Base-by-base conservation (phyloP, 2,797 vertebrate species). In the Channallabes apus region DNA sequence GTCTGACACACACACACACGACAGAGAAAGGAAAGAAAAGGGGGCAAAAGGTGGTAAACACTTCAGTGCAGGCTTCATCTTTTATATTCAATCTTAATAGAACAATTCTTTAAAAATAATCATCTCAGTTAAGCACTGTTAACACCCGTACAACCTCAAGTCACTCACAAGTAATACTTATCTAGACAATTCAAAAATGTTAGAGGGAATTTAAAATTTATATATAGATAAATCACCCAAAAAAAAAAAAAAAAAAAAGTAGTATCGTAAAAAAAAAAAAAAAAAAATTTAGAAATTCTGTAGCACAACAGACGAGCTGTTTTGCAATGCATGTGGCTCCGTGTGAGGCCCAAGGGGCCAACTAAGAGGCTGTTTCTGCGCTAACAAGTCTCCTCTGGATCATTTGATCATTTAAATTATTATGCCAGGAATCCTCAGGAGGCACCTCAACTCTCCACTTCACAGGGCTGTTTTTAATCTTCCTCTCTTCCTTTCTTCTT, bases 391-490 rank as follows among this genome's bases (percentile, higher is more conserved):
- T 96, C 95, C 94, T 94, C 95, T 96, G 95, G 94, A 96, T 95
- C 95, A 96, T 96, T 96, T 96, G 95, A 96, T 96, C 95, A 96
- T 96, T 96, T 96, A 96, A 96, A 96, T 96, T 96, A 96, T 96
- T 96, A 96, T 96, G 95, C 95, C 94, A 95, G 94, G 94, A 95
- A 96, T 94, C 91, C 95, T 96, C 95, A 93, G 92, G 95, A 94
- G 95, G 94, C 92, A 92, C 90, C 93, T 93, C 92, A 92, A 93
- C 94, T 94, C 95, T 95, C 93, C 93, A 96, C 95, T 95, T 96
- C 95, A 96, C 95, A 96, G 92, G 91, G 93, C 92, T 95, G 94
- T 95, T 96, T 96, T 96, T 96, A 95, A 96, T 96, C 95, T 95
- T 95, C 93, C 92, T 84, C 92, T 87, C 93, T 94, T 94, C 92